phyloP scores from a whole-genome alignment of 2,888 invertebrate genomes.

The Leptinotarsa tumamoca region DNA sequence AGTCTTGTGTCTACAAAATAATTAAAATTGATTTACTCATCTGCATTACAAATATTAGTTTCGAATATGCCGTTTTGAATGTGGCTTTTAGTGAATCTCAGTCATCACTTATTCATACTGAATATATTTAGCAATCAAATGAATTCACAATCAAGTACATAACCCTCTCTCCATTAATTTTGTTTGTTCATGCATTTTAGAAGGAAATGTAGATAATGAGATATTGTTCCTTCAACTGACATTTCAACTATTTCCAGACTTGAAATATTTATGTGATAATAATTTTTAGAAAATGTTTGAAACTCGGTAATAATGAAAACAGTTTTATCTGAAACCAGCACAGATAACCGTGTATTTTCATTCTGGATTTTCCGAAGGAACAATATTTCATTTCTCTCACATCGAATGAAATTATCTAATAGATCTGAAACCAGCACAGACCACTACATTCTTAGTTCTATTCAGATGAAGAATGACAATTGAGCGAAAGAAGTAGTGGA shows the following conservation, averaged over 20 bases:
- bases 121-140: not conserved
- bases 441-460: slow-evolving; percentile 20
- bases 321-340: slow-evolving; percentile 24
- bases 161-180: not conserved
- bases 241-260: not conserved
- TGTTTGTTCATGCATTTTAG: not conserved
- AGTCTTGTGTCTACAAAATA: not conserved
- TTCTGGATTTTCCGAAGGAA: not conserved
- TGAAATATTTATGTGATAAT: not conserved
- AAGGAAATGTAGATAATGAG: not conserved
- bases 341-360: slow-evolving; percentile 18
- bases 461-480: slow-evolving; percentile 35
- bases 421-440: slow-evolving; percentile 58
- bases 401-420: slow-evolving; percentile 22
- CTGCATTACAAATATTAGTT: too few relatives aligned
- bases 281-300: not conserved
- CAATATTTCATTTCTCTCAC: slow-evolving; percentile 5
- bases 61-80: too few relatives aligned
- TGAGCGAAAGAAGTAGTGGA: slow-evolving; percentile 38
- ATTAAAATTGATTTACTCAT: too few relatives aligned
- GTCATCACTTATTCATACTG: slow-evolving; percentile 6
- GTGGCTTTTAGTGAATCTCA: not conserved
- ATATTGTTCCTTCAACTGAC: not conserved
- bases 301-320: not conserved
- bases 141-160: not conserved